Conservation (phyloP, 2,888 invertebrate genomes). For the Leucania comma region DNA sequence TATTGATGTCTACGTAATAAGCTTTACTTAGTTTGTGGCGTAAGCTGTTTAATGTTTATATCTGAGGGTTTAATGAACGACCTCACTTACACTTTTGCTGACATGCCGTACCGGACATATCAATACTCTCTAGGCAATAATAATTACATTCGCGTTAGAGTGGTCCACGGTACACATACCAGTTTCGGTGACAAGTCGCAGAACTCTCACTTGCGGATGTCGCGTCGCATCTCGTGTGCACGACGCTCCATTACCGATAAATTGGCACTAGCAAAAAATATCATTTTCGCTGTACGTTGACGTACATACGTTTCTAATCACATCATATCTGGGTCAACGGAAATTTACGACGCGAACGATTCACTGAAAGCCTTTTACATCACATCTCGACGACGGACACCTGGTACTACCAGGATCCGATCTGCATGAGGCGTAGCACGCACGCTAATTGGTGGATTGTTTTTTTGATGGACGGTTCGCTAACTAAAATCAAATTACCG, state of each 20-base stretch:
- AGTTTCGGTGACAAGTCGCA: slow-evolving; percentile 88
- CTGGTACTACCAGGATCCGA: slow-evolving; percentile 88
- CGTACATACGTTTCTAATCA: slow-evolving; percentile 87
- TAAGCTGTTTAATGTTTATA: slow-evolving; percentile 68
- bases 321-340: slow-evolving; percentile 89
- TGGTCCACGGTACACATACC: slow-evolving; percentile 82
- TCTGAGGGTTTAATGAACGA: slow-evolving; percentile 80
- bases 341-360: slow-evolving; percentile 85
- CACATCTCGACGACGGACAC: slow-evolving; percentile 79
- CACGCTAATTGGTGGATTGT: slow-evolving; percentile 77
- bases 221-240: slow-evolving; percentile 84
- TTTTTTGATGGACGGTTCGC: slow-evolving; percentile 76
- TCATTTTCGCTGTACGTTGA: slow-evolving; percentile 83
- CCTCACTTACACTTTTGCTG: slow-evolving; percentile 83
- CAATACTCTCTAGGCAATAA: slow-evolving; percentile 82
- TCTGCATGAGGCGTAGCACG: slow-evolving; percentile 73
- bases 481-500: slow-evolving; percentile 75
- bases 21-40: slow-evolving; percentile 48
- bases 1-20: slow-evolving; percentile 38
- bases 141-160: slow-evolving; percentile 81
- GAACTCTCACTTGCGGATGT: slow-evolving; percentile 90
- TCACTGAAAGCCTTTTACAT: slow-evolving; percentile 89
- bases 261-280: slow-evolving; percentile 88
- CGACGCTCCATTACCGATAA: slow-evolving; percentile 84
- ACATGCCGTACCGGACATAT: slow-evolving; percentile 82